Conservation (phyloP, 2,113 vertebrate genomes). For the Nycticorax nycticorax region DNA sequence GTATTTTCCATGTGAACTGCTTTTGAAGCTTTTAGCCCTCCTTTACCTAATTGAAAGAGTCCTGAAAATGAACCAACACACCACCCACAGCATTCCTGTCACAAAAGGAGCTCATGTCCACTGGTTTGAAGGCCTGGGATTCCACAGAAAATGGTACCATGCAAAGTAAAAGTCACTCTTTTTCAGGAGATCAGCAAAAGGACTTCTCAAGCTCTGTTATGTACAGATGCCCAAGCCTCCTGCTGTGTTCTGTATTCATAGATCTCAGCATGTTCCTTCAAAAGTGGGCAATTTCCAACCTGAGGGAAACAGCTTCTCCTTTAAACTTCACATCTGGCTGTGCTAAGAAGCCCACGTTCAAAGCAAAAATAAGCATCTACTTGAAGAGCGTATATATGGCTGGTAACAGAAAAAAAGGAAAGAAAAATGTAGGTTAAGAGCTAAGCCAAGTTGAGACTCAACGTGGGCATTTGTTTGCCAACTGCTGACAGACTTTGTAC, state of each 20-base stretch:
- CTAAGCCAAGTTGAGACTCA: neutral
- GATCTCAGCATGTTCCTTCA: neutral
- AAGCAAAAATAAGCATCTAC: neutral
- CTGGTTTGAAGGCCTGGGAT: neutral
- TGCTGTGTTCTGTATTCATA: neutral
- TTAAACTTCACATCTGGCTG: neutral
- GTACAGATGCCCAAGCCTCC: neutral
- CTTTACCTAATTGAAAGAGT: neutral
- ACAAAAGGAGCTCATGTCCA: neutral
- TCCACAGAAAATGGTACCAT: neutral
- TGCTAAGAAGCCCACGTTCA: neutral
- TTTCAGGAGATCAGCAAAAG: neutral
- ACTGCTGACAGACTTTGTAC: neutral
- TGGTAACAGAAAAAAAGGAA: neutral
- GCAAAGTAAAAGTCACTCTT: neutral
- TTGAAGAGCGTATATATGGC: neutral
- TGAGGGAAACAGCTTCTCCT: neutral
- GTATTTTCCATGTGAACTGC: neutral
- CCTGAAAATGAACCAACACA: neutral
- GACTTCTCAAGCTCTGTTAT: neutral
- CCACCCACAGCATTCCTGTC: neutral
- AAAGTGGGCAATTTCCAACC: neutral
- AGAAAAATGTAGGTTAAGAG: neutral
- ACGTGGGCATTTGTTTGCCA: neutral
- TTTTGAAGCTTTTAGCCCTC: neutral